A percentile compares a stretch with the other conserved stretches of the same genome.
Evolutionary conservation across 1,140 invertebrate genomes (phyloP).

Genomic region (Drosophila gunungcola): DNA sequence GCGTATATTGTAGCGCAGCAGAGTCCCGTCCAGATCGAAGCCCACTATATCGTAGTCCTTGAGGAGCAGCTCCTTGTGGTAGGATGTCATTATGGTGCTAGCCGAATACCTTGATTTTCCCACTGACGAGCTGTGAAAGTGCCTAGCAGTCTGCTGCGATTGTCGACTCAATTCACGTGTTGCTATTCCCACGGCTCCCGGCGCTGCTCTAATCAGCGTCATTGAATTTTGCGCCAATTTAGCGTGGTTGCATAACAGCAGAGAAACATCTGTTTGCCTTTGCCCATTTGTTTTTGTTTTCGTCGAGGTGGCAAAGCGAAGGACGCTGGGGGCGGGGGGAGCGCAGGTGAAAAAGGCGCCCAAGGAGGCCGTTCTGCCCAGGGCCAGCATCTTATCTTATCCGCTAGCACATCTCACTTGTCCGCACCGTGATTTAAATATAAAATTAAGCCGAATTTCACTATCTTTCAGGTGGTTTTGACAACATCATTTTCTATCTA

Average conservation of each 20-base stretch:
- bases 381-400: conserved; percentile 47
- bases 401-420: conserved; percentile 30
- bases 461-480: conserved; percentile 33
- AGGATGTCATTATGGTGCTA: conserved; percentile 74
- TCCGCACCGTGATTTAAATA: conserved; percentile 25
- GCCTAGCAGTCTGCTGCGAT: background rate
- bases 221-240: conserved; percentile 57
- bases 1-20: conserved; percentile 89
- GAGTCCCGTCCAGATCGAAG: conserved; percentile 92
- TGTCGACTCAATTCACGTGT: background rate
- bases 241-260: conserved; percentile 49
- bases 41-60: conserved; percentile 91
- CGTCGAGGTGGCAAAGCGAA: conserved; percentile 17
- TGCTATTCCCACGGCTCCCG: conserved; percentile 8
- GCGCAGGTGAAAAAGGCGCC: conserved; percentile 1
- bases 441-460: conserved; percentile 38
- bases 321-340: background rate
- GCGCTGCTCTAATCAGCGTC: background rate
- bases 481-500: conserved; percentile 28
- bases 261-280: conserved; percentile 60
- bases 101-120: conserved; percentile 70
- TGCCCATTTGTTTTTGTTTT: conserved; percentile 41
- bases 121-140: conserved; percentile 8
- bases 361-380: conserved; percentile 41
- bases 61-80: conserved; percentile 85